phyloP scores from a whole-genome alignment of 2,113 vertebrate species.

The Malaclemys terrapin region DNA sequence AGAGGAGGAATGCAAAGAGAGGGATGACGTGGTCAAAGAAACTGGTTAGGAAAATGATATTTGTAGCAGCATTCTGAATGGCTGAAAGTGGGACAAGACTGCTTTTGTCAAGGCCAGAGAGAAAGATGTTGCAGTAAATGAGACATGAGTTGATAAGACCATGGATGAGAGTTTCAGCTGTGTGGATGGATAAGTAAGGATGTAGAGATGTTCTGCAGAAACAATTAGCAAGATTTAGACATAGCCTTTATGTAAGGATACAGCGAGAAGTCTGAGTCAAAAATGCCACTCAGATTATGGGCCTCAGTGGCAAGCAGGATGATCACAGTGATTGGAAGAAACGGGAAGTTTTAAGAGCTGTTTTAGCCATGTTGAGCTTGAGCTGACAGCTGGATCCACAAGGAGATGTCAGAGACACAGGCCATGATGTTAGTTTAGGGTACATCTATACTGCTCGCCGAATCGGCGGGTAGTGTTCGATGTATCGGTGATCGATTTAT shows the following conservation, averaged over 20 bases:
- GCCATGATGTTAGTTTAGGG: too few relatives aligned
- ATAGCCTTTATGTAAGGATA: background rate
- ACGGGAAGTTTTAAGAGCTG: too few relatives aligned
- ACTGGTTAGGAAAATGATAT: background rate
- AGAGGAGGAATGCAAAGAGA: background rate
- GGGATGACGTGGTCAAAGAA: background rate
- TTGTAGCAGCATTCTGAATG: background rate
- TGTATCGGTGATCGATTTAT: too few relatives aligned
- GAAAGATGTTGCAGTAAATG: background rate
- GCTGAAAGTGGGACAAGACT: background rate
- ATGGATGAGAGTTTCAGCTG: background rate
- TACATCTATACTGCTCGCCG: too few relatives aligned
- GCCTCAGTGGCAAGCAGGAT: background rate
- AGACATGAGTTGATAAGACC: background rate
- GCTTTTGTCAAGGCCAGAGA: background rate
- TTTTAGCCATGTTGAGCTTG: too few relatives aligned
- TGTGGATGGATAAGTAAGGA: background rate
- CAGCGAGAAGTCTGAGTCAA: background rate
- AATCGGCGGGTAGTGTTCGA: too few relatives aligned
- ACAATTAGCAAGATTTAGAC: background rate
- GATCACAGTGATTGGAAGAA: background rate
- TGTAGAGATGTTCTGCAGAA: background rate
- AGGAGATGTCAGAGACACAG: too few relatives aligned
- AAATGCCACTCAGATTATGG: background rate
- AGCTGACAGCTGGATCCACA: too few relatives aligned